Conservation (phyloP, 2,888 invertebrate genomes). For the Synergus japonicus region DNA sequence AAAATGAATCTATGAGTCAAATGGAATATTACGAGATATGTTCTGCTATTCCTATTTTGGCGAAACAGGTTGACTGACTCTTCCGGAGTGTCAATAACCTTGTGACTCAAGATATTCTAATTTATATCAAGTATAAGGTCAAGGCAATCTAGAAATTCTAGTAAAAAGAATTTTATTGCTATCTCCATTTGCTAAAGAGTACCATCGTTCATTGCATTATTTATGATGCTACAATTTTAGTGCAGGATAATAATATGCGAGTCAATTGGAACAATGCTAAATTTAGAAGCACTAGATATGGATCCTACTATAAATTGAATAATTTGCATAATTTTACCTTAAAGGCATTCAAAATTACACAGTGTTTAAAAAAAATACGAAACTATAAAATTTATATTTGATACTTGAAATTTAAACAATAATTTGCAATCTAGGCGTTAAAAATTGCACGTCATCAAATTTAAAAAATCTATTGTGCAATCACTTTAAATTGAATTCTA, state of each 20-base stretch:
- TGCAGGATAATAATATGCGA: neutral
- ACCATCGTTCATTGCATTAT: conserved; percentile 3
- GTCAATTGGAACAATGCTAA: too few species aligned
- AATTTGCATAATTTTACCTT: too few species aligned
- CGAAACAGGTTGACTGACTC: neutral
- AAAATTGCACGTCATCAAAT: too few species aligned
- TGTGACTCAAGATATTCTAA: conserved; percentile 9
- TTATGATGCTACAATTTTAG: neutral
- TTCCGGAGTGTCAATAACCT: conserved; percentile 22
- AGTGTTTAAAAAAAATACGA: too few species aligned
- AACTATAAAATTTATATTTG: too few species aligned
- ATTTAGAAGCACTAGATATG: too few species aligned
- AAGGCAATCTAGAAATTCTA: conserved; percentile 19
- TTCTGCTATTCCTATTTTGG: neutral
- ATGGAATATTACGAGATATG: neutral
- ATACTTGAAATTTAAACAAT: too few species aligned
- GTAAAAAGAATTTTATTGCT: neutral
- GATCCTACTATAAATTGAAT: too few species aligned
- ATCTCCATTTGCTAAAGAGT: neutral
- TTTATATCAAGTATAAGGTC: conserved; percentile 27
- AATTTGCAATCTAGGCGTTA: too few species aligned
- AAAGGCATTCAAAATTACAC: too few species aligned
- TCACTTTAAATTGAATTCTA: too few species aligned
- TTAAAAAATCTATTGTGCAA: too few species aligned
- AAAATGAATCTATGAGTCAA: conserved; percentile 1